Conservation (phyloP, 2,113 vertebrate species). For the Limanda limanda region DNA sequence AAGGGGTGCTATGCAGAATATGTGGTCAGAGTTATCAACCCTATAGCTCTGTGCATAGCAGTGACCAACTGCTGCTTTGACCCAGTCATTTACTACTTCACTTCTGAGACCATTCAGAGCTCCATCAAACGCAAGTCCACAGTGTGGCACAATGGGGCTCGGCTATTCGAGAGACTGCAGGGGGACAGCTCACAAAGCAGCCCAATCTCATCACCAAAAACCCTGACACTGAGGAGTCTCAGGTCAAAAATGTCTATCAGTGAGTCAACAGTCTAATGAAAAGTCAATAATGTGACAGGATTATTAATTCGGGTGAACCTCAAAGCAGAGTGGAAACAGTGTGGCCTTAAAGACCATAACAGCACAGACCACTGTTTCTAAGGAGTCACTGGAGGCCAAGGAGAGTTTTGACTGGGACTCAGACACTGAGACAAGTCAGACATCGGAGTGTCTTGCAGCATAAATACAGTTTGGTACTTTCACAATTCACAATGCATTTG, state of each 20-base stretch:
- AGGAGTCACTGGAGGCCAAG: conserved; percentile 33
- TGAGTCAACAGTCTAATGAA: conserved; percentile 85
- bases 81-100: conserved; percentile 97
- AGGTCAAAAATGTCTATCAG: conserved; percentile 83
- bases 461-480: too few species aligned
- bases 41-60: conserved; percentile 93
- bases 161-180: conserved; percentile 84
- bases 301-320: conserved; percentile 23
- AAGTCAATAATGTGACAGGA: not conserved
- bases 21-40: conserved; percentile 93
- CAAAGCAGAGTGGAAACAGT: conserved; percentile 8
- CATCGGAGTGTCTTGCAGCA: not conserved
- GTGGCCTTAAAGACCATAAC: not conserved
- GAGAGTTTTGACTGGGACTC: conserved; percentile 26
- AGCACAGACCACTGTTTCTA: conserved; percentile 29
- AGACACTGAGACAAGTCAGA: not conserved
- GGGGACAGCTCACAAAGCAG: conserved; percentile 86
- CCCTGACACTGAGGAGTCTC: conserved; percentile 74
- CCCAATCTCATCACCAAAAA: conserved; percentile 17
- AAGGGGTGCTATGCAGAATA: conserved; percentile 85
- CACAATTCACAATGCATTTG: not conserved
- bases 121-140: conserved; percentile 91
- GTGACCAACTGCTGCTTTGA: conserved; percentile 98
- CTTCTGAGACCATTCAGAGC: conserved; percentile 95
- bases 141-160: conserved; percentile 72